A percentile compares a stretch with the other conserved stretches of the same genome.
Conservation (phyloP, 2,113 vertebrate genomes). For the Spea multiplicata region DNA sequence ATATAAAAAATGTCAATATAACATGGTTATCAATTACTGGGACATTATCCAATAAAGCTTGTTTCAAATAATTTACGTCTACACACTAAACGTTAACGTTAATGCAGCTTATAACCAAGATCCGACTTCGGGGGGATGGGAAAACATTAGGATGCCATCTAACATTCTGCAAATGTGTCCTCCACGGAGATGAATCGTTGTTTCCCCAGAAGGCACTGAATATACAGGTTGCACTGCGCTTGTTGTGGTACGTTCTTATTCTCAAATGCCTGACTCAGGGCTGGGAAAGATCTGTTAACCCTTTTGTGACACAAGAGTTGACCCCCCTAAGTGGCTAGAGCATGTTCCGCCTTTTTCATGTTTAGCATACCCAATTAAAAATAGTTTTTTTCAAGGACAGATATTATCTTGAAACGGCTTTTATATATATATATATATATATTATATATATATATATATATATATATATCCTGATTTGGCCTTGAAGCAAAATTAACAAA, state of each 20-base stretch:
- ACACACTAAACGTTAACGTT: not conserved
- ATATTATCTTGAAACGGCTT: too few species aligned
- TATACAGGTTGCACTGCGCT: conserved; percentile 21
- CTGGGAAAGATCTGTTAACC: conserved; percentile 5
- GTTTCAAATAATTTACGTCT: not conserved
- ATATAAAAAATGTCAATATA: not conserved
- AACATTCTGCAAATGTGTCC: conserved; percentile 20
- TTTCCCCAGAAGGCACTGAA: not conserved
- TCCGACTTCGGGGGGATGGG: not conserved
- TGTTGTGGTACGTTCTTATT: conserved; percentile 29
- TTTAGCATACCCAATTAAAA: too few species aligned
- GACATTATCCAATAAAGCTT: not conserved
- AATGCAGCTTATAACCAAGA: not conserved
- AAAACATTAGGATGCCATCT: conserved; percentile 3
- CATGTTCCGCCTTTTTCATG: too few species aligned
- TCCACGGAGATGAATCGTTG: conserved; percentile 21
- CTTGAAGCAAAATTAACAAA: too few species aligned
- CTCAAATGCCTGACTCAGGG: conserved; percentile 25
- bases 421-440: too few species aligned
- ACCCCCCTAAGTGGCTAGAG: too few species aligned
- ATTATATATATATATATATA: too few species aligned
- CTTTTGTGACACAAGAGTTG: not conserved
- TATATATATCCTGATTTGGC: too few species aligned
- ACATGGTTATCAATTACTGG: not conserved
- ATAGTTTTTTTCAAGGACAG: too few species aligned